Conservation (phyloP, 2,888 invertebrate genomes). For the Lutraria lutraria region DNA sequence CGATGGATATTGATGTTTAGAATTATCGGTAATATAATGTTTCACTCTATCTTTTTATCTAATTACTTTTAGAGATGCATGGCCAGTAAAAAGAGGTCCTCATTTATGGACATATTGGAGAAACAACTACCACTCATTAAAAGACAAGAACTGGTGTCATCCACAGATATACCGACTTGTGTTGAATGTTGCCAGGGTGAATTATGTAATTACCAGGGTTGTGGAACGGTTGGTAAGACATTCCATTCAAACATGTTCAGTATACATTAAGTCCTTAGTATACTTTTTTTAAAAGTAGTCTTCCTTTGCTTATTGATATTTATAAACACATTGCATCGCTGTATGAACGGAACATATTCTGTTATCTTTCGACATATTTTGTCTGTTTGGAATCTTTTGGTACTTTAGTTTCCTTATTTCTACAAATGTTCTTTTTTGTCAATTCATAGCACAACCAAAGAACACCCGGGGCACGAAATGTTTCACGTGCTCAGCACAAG, state of each 20-base stretch:
- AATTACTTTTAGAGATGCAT: neutral
- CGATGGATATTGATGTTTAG: no score
- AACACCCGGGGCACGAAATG: conserved; percentile 26
- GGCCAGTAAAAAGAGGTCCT: neutral
- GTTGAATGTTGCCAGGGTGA: conserved; percentile 27
- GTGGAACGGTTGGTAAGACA: conserved; percentile 28
- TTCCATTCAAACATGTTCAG: no score
- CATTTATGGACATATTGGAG: neutral
- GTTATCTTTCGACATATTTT: no score
- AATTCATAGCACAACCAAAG: neutral
- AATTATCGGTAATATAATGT: no score
- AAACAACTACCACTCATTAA: neutral
- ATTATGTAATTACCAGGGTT: conserved; percentile 34
- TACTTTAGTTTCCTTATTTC: no score
- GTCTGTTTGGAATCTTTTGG: no score
- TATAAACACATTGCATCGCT: no score
- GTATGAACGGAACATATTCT: no score
- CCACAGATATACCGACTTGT: conserved; percentile 34
- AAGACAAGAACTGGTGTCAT: conserved; percentile 22
- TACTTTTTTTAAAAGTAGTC: no score
- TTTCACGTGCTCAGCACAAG: conserved; percentile 31
- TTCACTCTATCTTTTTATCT: no score
- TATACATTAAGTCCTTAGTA: neutral
- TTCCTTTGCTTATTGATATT: no score
- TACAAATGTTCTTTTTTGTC: no score